Base-by-base conservation (phyloP, 2,797 vertebrate species). In the Thamnophis elegans region DNA sequence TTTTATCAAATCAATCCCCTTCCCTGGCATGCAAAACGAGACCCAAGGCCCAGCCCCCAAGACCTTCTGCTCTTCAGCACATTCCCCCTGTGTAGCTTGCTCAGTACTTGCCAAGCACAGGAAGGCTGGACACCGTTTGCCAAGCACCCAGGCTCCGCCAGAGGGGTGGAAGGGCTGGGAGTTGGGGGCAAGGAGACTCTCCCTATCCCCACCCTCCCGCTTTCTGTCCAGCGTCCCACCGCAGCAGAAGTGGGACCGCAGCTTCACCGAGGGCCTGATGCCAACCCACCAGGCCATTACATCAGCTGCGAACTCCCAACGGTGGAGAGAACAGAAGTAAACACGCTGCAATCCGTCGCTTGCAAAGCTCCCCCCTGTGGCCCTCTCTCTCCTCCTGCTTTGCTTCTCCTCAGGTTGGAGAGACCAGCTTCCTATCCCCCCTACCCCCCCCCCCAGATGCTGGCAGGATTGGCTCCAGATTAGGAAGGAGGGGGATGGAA, bases 301-400 rank as follows among this genome's bases (percentile, higher is more conserved):
- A 93, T 93, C 92, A 93, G 89, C 92, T 58, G 8, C 22, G 4
- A 60, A 25, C 22, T 60, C 68, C 92, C 92, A 6, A 4, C 3
- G 32, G 51, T 14, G 36, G 25, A 16, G 54, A 20, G 2, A 73
- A 73, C 10, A 85, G 92, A 85, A 88, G 87, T 88, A 88, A 91
- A 93, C 89, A 93, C 10, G 1, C 62, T 14, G 18, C 8, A 1
- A 78, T 42, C 73, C 36, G 1, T 25, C 36, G 20, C 20, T 82
- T 82, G 73, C 36, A n/a, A 22, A 86, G 36, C 13, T n/a, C 47
- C 51, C 25, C 85, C 12, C 51, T 16, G 85, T 26, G 25, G 85
- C 51, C 26, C 51, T n/a, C 86, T 18, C 16, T 4, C 85, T 28
- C 5, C 51, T n/a, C 47, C 22, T 4, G 11, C 42, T 86, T 51